Percentiles rank a stretch among this genome's conserved stretches.
phyloP scores from a whole-genome alignment of 2,888 invertebrate species.

The Caenorhabditis sp. region DNA sequence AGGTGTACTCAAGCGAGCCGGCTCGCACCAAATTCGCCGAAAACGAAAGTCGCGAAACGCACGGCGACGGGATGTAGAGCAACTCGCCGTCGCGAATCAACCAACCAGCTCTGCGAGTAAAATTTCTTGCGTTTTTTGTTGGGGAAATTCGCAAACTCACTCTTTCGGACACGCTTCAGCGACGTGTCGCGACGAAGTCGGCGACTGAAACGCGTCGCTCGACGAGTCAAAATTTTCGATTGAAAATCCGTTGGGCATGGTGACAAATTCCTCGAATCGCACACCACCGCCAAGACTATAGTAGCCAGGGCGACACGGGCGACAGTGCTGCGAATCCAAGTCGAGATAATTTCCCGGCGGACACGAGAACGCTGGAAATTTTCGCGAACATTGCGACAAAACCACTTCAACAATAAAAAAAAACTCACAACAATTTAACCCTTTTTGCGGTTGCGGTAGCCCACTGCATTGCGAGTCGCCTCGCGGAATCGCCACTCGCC shows the following conservation, averaged over 20 bases:
- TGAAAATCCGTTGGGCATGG: conserved; percentile 73
- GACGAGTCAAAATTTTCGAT: conserved; percentile 53
- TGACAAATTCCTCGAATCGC: conserved; percentile 75
- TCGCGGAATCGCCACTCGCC: conserved; percentile 76
- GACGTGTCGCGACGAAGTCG: not conserved
- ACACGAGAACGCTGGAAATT: conserved; percentile 74
- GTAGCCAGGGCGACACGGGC: conserved; percentile 74
- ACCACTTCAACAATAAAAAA: not conserved
- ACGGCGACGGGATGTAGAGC: conserved; percentile 74
- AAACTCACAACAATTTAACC: conserved; percentile 75
- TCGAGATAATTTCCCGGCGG: conserved; percentile 75
- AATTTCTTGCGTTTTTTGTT: not conserved
- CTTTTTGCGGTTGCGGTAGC: conserved; percentile 73
- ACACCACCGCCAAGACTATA: conserved; percentile 76
- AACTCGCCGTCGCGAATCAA: conserved; percentile 73
- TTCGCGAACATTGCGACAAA: too few species aligned
- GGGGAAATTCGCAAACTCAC: too few species aligned
- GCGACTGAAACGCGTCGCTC: conserved; percentile 14
- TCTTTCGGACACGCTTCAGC: conserved; percentile 35
- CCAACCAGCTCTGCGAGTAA: conserved; percentile 73
- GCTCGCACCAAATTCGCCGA: conserved; percentile 75
- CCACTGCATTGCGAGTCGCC: conserved; percentile 69
- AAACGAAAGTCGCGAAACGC: conserved; percentile 74
- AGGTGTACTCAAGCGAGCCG: conserved; percentile 74
- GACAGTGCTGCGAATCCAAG: conserved; percentile 74